A percentile compares a stretch with the other conserved stretches of the same genome.
Conservation (phyloP, 2,113 vertebrate species). For the Notarius quadriscutis region DNA sequence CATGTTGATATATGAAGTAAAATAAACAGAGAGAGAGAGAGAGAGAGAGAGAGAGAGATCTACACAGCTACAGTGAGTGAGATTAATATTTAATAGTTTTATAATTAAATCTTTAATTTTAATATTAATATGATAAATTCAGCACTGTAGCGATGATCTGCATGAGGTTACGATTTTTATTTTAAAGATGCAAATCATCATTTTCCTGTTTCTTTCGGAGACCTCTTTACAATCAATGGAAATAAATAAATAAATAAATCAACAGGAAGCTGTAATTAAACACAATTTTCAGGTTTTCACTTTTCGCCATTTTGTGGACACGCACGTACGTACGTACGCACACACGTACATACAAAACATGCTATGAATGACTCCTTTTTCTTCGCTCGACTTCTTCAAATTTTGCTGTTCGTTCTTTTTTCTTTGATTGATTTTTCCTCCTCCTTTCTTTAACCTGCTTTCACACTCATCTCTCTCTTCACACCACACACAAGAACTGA, state of each 20-base stretch:
- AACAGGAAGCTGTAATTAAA: neutral
- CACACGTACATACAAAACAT: neutral
- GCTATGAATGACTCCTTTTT: neutral
- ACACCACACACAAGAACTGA: neutral
- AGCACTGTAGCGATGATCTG: neutral
- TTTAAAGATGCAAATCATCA: neutral
- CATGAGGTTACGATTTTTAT: neutral
- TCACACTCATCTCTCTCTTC: neutral
- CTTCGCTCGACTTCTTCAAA: neutral
- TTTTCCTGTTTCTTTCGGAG: neutral
- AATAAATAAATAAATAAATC: neutral
- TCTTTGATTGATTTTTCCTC: neutral
- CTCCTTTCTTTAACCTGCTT: neutral
- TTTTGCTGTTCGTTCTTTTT: neutral
- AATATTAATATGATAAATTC: neutral
- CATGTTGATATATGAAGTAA: neutral
- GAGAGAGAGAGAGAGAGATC: neutral
- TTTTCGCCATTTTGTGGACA: neutral
- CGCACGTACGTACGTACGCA: neutral
- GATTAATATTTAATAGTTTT: too few relatives aligned
- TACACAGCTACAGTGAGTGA: too few relatives aligned
- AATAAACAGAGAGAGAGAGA: neutral
- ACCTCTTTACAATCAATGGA: neutral
- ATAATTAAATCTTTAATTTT: too few relatives aligned
- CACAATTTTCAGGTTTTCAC: neutral